phyloP scores from a whole-genome alignment of 2,113 vertebrate genomes.

The Accipiter virgatus region DNA sequence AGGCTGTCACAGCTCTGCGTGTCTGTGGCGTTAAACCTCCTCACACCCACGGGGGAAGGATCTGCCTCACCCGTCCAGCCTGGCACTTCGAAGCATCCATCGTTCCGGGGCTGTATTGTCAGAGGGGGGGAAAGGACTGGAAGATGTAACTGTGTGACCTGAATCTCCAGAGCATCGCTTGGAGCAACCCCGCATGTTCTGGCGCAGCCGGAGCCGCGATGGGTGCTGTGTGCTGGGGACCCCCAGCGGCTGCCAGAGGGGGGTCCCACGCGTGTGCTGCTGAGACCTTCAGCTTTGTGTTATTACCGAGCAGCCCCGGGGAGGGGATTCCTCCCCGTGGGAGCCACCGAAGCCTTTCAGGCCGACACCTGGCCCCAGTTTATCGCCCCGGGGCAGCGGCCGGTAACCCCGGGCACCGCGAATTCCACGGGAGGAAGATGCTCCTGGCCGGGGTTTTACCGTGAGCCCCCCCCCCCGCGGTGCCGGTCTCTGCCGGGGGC shows the following conservation, averaged over 20 bases:
- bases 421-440: background rate
- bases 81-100: fast-evolving
- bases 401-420: background rate
- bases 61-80: fast-evolving
- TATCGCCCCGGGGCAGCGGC: background rate
- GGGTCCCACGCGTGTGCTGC: background rate
- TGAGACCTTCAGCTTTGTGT: background rate
- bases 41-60: background rate
- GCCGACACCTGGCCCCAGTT: background rate
- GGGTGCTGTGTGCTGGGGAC: background rate
- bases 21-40: background rate
- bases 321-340: background rate
- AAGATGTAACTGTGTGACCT: fast-evolving
- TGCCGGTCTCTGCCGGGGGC: background rate
- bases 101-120: background rate
- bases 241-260: background rate
- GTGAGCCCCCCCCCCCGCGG: background rate
- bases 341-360: background rate
- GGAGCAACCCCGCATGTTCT: fast-evolving
- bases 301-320: background rate
- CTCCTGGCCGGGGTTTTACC: background rate
- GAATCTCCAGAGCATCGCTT: background rate
- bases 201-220: fast-evolving
- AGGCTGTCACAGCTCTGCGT: background rate
- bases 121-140: background rate